A percentile compares a stretch with the other conserved stretches of the same genome.
Evolutionary conservation across 2,797 vertebrate species (phyloP).

Genomic region (Sparus aurata): DNA sequence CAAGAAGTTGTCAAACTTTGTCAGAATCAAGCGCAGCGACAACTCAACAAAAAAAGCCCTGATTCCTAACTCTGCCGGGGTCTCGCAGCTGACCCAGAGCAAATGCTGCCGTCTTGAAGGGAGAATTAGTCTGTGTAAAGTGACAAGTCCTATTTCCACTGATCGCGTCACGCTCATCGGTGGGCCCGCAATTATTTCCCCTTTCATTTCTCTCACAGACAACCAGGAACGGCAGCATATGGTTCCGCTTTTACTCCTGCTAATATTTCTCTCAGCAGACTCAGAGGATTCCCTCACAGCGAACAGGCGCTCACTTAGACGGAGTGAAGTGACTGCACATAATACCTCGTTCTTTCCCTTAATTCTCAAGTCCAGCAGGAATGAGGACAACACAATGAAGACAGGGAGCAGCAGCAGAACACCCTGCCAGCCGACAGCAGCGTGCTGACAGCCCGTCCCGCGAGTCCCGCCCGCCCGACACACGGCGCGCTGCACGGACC

Average conservation of each 20-base stretch:
- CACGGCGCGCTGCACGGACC: too few relatives aligned
- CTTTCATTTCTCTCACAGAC: conserved; percentile 33
- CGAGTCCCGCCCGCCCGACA: too few relatives aligned
- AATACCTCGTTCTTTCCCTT: not conserved
- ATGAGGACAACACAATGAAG: not conserved
- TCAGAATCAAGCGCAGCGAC: conserved; percentile 85
- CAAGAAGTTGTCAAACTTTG: conserved; percentile 95
- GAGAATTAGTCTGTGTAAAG: conserved; percentile 78
- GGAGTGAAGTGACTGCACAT: not conserved
- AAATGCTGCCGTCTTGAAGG: conserved; percentile 83
- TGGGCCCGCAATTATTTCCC: conserved; percentile 43
- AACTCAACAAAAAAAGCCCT: conserved; percentile 67
- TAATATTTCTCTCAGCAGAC: conserved; percentile 4
- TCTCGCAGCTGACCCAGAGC: conserved; percentile 88
- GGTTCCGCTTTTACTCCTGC: not conserved
- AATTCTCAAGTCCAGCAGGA: not conserved
- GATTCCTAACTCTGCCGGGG: conserved; percentile 82
- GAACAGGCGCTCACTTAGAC: too few relatives aligned
- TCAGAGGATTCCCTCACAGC: conserved; percentile 34
- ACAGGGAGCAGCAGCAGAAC: not conserved
- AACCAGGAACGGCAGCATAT: conserved; percentile 34
- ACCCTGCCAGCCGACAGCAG: too few relatives aligned
- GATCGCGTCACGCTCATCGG: conserved; percentile 56
- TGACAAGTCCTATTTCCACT: conserved; percentile 82
- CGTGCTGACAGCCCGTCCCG: too few relatives aligned